Base-by-base conservation (phyloP, 2,797 vertebrate genomes). In the Cephalopachus bancanus region DNA sequence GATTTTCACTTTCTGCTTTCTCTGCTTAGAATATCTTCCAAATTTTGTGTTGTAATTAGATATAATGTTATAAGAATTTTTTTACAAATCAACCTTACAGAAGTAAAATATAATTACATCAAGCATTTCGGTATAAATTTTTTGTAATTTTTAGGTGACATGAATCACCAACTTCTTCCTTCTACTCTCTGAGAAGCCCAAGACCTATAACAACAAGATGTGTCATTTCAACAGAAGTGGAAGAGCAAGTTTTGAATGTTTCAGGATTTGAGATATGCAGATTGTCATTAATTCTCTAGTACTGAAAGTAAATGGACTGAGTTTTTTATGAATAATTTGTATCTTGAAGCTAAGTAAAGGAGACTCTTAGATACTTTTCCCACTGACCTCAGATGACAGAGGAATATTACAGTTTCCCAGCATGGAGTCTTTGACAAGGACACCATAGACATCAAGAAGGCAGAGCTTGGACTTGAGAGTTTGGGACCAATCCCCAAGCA, bases 41-140 rank as follows among this genome's bases (percentile, higher is more conserved):
- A 83, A 65, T 83, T 89, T 94, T 67, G 19, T 88, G 72, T 95
- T 60, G 1, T 74, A 55, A 49, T 83, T 91, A 74, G 10, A 88
- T 53, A 72, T 28, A 95, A 96, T 57, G 49, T 88, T 81, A 67
- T 49, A 80, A 76, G 78, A 72, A 87, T 15, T 20, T 14, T 14
- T 44, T 75, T 83, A 49, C 30, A 86, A 37, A 64, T 53, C 22
- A 93, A 49, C 9, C 5, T 92, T 75, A 67, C 1, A 44, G 20
- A 89, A 65, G 57, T 75, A 65, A 67, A 83, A 79, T 7, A 60
- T 67, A 1, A 81, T 30, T 37, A 30, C 10, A 55, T 44, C 15
- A 80, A 87, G 3, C 60, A 79, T 95, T 81, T 65, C 24, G 83
- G 7, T 30, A 80, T 72, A 85, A 8, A 59, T 64, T 67, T 53